These are phyloP conservation scores for Sminthurides bifidus DNA, from an alignment of 1,140 invertebrate species.

Conservation along the genomic window DNA sequence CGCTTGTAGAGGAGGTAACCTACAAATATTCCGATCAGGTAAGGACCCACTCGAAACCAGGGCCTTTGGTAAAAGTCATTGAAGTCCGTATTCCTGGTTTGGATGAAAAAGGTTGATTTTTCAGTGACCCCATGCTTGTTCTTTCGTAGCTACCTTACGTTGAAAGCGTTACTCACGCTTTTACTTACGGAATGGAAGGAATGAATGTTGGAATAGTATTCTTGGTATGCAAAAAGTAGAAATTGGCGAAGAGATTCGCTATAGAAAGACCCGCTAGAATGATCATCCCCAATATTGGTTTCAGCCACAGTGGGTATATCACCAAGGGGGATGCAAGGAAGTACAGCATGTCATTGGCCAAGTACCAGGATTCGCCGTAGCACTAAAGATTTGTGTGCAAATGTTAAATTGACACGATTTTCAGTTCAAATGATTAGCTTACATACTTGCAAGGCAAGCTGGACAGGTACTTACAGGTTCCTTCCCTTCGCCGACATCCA, in stretches of 20 bases:
- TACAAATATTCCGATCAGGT: constrained; percentile 44
- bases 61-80: background rate
- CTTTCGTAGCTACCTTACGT: too few species aligned
- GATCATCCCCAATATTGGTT: constrained; percentile 15
- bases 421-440: background rate
- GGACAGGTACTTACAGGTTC: constrained; percentile 42
- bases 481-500: constrained; percentile 41
- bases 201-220: constrained; percentile 21
- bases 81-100: too few species aligned
- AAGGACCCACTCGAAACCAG: constrained; percentile 42
- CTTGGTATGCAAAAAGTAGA: constrained; percentile 11
- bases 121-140: background rate
- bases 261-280: constrained; percentile 16
- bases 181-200: constrained; percentile 12
- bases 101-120: too few species aligned
- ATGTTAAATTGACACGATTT: background rate
- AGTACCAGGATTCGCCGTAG: constrained; percentile 67
- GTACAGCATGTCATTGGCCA: constrained; percentile 69
- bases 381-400: constrained; percentile 43
- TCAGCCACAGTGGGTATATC: constrained; percentile 35
- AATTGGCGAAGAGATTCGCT: constrained; percentile 5
- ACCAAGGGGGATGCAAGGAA: constrained; percentile 48
- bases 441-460: background rate
- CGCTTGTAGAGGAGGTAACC: constrained; percentile 39
- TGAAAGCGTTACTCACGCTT: too few species aligned